Conservation (phyloP, 2,888 invertebrate genomes). For the Bugula neritina region DNA sequence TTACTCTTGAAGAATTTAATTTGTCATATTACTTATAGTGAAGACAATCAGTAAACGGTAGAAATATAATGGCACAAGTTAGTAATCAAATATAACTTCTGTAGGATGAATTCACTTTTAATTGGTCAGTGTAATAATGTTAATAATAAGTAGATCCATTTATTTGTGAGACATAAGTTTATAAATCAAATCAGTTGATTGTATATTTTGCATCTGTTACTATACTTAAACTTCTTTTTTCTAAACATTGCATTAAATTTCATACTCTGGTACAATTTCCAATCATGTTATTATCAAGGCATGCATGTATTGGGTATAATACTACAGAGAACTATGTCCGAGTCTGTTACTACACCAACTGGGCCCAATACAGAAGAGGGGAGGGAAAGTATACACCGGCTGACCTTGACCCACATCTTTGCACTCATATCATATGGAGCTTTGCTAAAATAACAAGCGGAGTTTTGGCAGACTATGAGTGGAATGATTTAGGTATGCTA, state of each 20-base stretch:
- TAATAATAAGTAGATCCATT: too few species aligned
- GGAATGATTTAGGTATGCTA: conserved; percentile 69
- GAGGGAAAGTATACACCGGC: conserved; percentile 86
- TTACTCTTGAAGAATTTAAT: too few species aligned
- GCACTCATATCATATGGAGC: conserved; percentile 92
- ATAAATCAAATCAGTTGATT: too few species aligned
- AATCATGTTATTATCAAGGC: not conserved
- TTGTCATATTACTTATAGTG: too few species aligned
- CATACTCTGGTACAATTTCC: not conserved
- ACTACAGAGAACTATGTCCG: conserved; percentile 28
- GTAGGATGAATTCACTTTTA: too few species aligned
- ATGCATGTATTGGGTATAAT: not conserved
- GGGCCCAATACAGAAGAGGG: conserved; percentile 92
- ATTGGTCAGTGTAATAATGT: too few species aligned
- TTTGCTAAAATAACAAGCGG: conserved; percentile 97
- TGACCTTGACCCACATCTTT: conserved; percentile 86
- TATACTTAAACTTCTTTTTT: too few species aligned
- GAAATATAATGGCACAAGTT: too few species aligned
- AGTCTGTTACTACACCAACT: conserved; percentile 90
- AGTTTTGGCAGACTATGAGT: conserved; percentile 83
- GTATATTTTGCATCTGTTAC: too few species aligned
- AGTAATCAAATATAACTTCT: too few species aligned
- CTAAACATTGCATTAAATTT: not conserved
- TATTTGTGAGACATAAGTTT: too few species aligned
- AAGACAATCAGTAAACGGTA: too few species aligned